phyloP scores from a whole-genome alignment of 2,888 invertebrate genomes.

The Scaptomyza flava region DNA sequence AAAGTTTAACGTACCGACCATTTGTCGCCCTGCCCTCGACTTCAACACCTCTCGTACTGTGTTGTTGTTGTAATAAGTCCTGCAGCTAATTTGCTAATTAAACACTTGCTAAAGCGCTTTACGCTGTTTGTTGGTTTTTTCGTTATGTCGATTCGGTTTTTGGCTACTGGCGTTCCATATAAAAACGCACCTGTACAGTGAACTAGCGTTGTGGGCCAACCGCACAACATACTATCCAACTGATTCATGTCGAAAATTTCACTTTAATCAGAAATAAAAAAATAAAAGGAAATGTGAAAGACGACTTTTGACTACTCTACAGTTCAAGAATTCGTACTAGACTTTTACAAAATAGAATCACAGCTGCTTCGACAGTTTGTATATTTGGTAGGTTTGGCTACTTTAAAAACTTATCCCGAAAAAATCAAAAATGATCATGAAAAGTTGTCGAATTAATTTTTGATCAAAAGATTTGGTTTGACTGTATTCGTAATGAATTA shows the following conservation, averaged over 20 bases:
- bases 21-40: constrained; percentile 19
- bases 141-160: constrained; percentile 1
- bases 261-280: constrained; percentile 38
- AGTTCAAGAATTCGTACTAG: neutral
- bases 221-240: constrained; percentile 31
- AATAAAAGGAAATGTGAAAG: neutral
- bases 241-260: constrained; percentile 70
- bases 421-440: no score
- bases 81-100: constrained; percentile 62
- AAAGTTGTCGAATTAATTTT: no score
- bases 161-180: constrained; percentile 61
- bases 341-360: neutral
- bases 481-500: no score
- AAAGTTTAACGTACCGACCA: constrained; percentile 37
- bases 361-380: no score
- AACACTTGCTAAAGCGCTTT: constrained; percentile 26
- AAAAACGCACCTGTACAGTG: constrained; percentile 53
- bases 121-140: constrained; percentile 19
- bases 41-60: neutral
- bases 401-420: no score
- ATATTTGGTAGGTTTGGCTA: no score
- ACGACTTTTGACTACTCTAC: neutral
- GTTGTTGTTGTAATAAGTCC: constrained; percentile 20
- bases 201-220: constrained; percentile 7
- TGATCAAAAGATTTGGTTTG: no score